A percentile compares a stretch with the other conserved stretches of the same genome.
Evolutionary conservation across 2,797 vertebrate genomes (phyloP).

Genomic region (Channallabes apus): DNA sequence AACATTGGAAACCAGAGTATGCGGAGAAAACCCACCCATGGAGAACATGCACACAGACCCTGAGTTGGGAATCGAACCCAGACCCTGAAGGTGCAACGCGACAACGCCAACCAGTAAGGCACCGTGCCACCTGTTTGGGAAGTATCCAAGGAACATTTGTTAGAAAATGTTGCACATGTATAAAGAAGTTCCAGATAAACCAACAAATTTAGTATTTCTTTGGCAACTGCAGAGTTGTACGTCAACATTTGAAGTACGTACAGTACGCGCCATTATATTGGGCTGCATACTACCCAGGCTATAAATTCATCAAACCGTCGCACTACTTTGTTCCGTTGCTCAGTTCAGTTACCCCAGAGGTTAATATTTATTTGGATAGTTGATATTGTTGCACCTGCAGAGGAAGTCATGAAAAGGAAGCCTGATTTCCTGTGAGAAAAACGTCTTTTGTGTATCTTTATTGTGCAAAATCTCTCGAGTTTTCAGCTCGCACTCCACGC

Average conservation of each 20-base stretch:
- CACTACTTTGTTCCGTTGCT: not conserved
- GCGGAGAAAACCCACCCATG: no score
- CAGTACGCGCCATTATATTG: not conserved
- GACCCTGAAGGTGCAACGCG: no score
- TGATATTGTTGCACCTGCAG: constrained; percentile 71
- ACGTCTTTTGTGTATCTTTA: constrained; percentile 35
- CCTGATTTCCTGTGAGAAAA: constrained; percentile 72
- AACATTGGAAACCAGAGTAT: no score
- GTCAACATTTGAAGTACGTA: not conserved
- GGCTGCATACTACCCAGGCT: not conserved
- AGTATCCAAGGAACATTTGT: not conserved
- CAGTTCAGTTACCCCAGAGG: constrained; percentile 37
- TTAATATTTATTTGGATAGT: constrained; percentile 55
- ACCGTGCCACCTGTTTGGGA: not conserved
- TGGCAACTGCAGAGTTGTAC: not conserved
- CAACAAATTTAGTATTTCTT: not conserved
- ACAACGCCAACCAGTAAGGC: no score
- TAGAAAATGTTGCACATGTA: not conserved
- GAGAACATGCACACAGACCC: no score
- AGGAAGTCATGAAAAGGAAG: constrained; percentile 76
- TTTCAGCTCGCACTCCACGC: not conserved
- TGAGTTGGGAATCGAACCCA: no score
- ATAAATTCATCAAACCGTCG: not conserved
- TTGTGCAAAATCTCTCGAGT: not conserved
- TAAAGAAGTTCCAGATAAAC: not conserved